Conservation (phyloP, 1,140 invertebrate genomes). For the Dolichoris vasculosae region DNA sequence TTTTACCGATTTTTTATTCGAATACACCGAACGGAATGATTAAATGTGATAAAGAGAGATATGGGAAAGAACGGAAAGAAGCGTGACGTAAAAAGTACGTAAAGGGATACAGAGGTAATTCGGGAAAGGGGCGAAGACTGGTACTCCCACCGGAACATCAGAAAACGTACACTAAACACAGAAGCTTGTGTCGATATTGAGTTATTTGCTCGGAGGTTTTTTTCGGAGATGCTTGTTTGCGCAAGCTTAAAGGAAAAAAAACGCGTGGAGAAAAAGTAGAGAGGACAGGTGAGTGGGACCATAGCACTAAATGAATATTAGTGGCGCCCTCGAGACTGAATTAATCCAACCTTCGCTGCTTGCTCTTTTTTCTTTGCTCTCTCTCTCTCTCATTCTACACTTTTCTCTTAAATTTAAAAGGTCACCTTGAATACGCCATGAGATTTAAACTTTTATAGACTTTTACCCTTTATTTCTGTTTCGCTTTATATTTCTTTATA, state of each 20-base stretch:
- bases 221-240: slow-evolving; percentile 10
- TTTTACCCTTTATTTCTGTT: background rate
- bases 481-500: background rate
- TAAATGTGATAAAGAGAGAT: background rate
- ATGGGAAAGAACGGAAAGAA: background rate
- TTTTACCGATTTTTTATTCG: background rate
- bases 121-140: background rate
- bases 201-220: slow-evolving; percentile 38
- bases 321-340: slow-evolving; percentile 61
- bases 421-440: background rate
- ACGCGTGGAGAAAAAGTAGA: background rate
- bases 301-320: slow-evolving; percentile 41
- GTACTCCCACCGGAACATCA: background rate
- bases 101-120: background rate
- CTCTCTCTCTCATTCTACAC: slow-evolving; percentile 12
- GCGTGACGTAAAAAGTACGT: background rate
- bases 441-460: background rate
- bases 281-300: slow-evolving; percentile 40
- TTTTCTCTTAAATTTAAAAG: background rate
- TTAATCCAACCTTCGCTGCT: slow-evolving; percentile 61
- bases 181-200: slow-evolving; percentile 39
- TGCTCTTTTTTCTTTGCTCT: slow-evolving; percentile 50
- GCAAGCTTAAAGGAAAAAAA: background rate
- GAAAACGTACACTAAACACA: background rate
- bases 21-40: background rate